A percentile compares a stretch with the other conserved stretches of the same genome.
phyloP scores from a whole-genome alignment of 2,113 vertebrate species.

The Astatoreochromis straeleni region DNA sequence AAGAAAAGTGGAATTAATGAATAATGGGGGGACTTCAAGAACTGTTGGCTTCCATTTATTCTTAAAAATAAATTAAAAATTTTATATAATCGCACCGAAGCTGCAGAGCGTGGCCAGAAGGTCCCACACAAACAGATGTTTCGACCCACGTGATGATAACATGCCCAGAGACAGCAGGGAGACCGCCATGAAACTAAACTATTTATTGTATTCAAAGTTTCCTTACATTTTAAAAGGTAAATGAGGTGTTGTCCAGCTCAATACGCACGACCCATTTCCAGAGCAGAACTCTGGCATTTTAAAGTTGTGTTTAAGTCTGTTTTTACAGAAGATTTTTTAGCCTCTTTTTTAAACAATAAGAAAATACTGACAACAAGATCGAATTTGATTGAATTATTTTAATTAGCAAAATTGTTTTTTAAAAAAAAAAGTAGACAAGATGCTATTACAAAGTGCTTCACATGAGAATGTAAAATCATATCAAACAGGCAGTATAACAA shows the following conservation, averaged over 20 bases:
- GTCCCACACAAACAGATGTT: background rate
- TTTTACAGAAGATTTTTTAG: background rate
- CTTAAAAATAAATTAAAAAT: background rate
- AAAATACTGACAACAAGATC: background rate
- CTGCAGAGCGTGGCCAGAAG: background rate
- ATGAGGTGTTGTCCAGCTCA: background rate
- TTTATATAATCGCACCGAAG: background rate
- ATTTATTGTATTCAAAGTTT: background rate
- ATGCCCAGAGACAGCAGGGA: background rate
- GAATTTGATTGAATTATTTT: background rate
- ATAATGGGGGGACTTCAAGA: background rate
- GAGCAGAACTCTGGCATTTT: background rate
- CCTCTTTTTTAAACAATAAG: background rate
- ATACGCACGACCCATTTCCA: accelerated
- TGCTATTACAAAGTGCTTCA: background rate
- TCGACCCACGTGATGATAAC: background rate
- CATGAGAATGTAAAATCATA: background rate
- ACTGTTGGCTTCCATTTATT: background rate
- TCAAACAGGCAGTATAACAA: background rate
- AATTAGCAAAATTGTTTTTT: background rate
- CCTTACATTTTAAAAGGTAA: background rate
- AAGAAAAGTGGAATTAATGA: background rate
- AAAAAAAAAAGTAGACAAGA: background rate
- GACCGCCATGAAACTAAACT: background rate
- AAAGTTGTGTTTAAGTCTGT: background rate